Evolutionary conservation across 23 tunicate species (phyloP).

Genomic region (Botrylloides violaceus): DNA sequence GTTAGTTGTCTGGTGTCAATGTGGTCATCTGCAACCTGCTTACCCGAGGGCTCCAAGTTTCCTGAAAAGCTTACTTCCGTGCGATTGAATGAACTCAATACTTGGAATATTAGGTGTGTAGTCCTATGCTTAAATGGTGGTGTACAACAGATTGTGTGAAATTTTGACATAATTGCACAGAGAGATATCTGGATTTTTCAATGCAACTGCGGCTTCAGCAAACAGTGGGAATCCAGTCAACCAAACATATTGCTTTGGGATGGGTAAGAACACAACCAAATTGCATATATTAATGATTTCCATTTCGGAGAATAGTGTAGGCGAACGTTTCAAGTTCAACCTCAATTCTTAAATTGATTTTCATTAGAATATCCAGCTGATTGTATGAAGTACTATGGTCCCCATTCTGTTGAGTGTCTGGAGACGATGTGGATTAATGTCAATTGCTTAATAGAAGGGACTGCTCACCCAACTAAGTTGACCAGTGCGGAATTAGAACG

Average conservation of each 20-base stretch:
- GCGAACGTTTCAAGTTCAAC: neutral
- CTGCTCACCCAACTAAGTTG: slow-evolving; percentile 4
- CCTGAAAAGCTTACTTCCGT: neutral
- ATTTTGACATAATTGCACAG: neutral
- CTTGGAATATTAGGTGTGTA: slow-evolving; percentile 10
- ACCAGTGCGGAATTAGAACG: neutral
- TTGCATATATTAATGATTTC: neutral
- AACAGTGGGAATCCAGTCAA: neutral
- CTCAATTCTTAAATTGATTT: no score
- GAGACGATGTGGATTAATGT: slow-evolving; percentile 20
- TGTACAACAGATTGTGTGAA: no score
- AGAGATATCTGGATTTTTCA: slow-evolving; percentile 4
- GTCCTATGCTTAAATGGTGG: no score
- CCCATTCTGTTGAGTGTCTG: slow-evolving; percentile 26
- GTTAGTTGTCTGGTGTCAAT: neutral
- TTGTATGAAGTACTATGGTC: slow-evolving; percentile 23
- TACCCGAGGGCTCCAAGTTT: slow-evolving; percentile 16
- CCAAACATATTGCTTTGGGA: slow-evolving; percentile 14
- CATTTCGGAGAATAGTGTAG: no score
- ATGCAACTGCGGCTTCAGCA: neutral
- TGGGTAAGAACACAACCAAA: neutral
- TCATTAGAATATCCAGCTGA: slow-evolving; percentile 17
- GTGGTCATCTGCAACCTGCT: slow-evolving; percentile 13
- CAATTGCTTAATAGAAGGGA: slow-evolving; percentile 6
- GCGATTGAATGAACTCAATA: neutral